phyloP scores from a whole-genome alignment of 1,140 invertebrate genomes.

The Cepaea nemoralis region DNA sequence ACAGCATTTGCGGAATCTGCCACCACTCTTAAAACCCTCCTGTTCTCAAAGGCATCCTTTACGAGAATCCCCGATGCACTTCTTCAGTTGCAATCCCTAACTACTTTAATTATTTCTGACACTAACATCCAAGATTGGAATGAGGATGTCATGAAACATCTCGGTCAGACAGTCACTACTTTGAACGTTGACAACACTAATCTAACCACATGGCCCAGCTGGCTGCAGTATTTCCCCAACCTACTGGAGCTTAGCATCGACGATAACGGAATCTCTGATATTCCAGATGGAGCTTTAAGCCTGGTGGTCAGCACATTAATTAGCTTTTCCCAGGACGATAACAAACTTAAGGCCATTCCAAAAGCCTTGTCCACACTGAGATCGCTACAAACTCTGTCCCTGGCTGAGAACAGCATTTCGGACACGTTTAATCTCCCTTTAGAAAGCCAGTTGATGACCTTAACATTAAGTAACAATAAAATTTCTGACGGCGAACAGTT shows the following conservation, averaged over 20 bases:
- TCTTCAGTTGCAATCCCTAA: background rate
- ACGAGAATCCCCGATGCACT: background rate
- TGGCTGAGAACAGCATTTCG: background rate
- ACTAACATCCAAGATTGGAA: background rate
- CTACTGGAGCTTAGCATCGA: background rate
- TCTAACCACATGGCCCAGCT: background rate
- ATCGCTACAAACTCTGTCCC: background rate
- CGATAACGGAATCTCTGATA: background rate
- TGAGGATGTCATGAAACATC: background rate
- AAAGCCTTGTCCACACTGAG: background rate
- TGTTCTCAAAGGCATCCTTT: background rate
- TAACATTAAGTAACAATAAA: background rate
- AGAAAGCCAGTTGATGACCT: background rate
- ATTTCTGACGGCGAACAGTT: background rate
- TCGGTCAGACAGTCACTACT: background rate
- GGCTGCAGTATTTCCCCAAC: background rate
- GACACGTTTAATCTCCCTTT: background rate
- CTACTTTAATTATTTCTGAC: background rate
- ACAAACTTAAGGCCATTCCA: background rate
- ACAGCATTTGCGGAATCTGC: background rate
- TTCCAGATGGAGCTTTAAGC: background rate
- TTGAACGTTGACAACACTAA: background rate
- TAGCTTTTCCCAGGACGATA: background rate
- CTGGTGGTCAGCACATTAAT: background rate
- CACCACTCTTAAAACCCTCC: background rate